Base-by-base conservation (phyloP, 1,140 invertebrate species). In the Heliconius eleuchia region DNA sequence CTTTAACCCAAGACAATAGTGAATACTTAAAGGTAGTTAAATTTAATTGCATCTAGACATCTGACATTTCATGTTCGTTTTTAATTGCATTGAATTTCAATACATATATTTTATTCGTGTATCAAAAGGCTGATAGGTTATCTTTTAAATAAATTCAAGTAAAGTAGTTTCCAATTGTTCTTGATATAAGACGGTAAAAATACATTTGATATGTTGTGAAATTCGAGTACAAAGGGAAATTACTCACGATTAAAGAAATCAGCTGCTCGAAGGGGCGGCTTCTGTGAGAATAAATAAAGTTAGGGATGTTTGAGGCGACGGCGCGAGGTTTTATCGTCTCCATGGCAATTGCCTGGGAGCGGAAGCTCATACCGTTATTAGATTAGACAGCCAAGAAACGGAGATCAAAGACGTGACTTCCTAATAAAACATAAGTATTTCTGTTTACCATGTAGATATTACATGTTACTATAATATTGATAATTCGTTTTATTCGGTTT, bases 231-330 rank as follows among this genome's bases (percentile, higher is more conserved):
- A 82, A 78, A 78, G 57, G 71, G 78, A 66, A 81, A 83, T 82
- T 84, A 85, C 84, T 84, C 77, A 70, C 73, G 81, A 85, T 87
- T 81, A 89, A 88, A 89, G 86, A 84, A 89, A 92, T 93, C 90
- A 93, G 90, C 90, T 93, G 91, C 86, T 90, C 80, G 71, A 82
- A 86, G 85, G 87, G 83, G 74, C 75, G 77, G 52, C 78, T 74
- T 76, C 76, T 86, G 77, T 85, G 85, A 82, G 85, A 88, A 87
- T 82, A 86, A 86, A 88, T 86, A 88, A 87, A 86, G 86, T 84
- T 86, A 86, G 88, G 88, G 88, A 88, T 88, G 84, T 83, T 86
- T 83, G 76, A 74, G 74, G 76, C 80, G 74, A 77, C 82, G 82
- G 82, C 80, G 71, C 82, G 55, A 79, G 84, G 76, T 82, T 50